These are phyloP conservation scores for Crambe crambe DNA, from an alignment of 37 sponge, comb jelly and placozoan species.

Conservation along the genomic window DNA sequence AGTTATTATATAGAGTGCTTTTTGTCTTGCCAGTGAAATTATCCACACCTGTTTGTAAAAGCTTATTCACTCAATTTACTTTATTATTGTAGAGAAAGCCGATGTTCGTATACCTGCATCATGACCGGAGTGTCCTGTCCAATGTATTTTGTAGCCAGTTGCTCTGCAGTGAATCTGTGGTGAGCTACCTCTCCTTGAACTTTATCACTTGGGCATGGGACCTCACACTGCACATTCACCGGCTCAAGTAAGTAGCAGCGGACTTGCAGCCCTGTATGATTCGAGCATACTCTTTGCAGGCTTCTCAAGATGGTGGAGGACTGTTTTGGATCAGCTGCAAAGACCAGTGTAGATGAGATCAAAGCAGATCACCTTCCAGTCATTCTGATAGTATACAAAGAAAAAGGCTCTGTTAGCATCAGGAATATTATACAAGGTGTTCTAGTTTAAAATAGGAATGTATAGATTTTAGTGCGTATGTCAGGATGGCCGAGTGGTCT, in stretches of 20 bases:
- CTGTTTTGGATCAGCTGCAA: slow-evolving; percentile 64
- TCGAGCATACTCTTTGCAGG: slow-evolving; percentile 14
- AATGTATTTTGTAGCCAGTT: slow-evolving; percentile 92
- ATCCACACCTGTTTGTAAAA: too few species aligned
- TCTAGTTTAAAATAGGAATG: neutral
- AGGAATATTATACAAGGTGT: slow-evolving; percentile 78
- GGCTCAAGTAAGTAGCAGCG: slow-evolving; percentile 45
- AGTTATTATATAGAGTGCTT: neutral
- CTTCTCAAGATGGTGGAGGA: slow-evolving; percentile 73
- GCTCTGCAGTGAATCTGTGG: slow-evolving; percentile 80
- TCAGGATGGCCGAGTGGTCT: slow-evolving; percentile 90
- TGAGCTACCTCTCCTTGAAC: slow-evolving; percentile 74
- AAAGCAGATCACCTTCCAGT: slow-evolving; percentile 77
- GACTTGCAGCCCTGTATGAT: neutral
- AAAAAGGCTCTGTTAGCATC: slow-evolving; percentile 58
- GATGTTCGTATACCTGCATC: slow-evolving; percentile 84
- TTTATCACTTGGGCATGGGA: slow-evolving; percentile 95
- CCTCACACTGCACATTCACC: slow-evolving; percentile 63
- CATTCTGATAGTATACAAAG: slow-evolving; percentile 78
- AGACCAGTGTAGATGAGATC: slow-evolving; percentile 61
- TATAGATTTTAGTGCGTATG: slow-evolving; percentile 10
- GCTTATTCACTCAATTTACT: too few species aligned
- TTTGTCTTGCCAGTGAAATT: too few species aligned
- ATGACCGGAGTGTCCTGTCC: slow-evolving; percentile 85
- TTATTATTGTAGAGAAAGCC: slow-evolving; percentile 69